Conservation (phyloP, 1,140 invertebrate genomes). For the Brachionus rotundiformis region DNA sequence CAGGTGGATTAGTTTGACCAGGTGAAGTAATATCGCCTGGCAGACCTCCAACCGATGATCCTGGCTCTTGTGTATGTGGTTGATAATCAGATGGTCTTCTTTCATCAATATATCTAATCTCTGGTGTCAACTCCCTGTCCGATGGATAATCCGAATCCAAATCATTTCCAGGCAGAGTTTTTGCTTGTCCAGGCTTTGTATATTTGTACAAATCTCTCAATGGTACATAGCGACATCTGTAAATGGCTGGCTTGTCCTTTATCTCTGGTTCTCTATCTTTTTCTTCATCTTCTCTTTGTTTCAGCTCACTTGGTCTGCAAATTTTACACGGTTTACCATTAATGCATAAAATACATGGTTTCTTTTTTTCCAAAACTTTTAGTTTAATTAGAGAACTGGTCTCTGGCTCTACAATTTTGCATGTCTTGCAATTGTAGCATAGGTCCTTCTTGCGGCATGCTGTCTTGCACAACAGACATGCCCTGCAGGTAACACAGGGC, state of each 20-base stretch:
- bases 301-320: neutral
- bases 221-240: conserved; percentile 1
- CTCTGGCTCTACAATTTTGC: neutral
- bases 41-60: neutral
- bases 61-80: neutral
- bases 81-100: neutral
- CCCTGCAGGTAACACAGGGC: neutral
- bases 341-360: conserved; percentile 26
- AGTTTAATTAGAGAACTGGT: neutral
- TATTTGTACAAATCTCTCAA: neutral
- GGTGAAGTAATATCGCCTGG: neutral
- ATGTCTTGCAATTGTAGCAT: conserved; percentile 1
- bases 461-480: neutral
- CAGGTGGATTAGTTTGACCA: too few relatives aligned
- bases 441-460: neutral
- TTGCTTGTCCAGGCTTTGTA: neutral
- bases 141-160: neutral
- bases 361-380: neutral
- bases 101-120: neutral
- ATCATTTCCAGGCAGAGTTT: neutral
- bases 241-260: neutral
- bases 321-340: conserved; percentile 16
- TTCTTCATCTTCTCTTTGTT: neutral
- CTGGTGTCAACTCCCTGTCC: neutral
- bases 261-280: neutral